Evolutionary conservation across 2,888 invertebrate species (phyloP), one percentile per base, ranked within the genome.

Genomic region (Leucoptera coffeella): DNA sequence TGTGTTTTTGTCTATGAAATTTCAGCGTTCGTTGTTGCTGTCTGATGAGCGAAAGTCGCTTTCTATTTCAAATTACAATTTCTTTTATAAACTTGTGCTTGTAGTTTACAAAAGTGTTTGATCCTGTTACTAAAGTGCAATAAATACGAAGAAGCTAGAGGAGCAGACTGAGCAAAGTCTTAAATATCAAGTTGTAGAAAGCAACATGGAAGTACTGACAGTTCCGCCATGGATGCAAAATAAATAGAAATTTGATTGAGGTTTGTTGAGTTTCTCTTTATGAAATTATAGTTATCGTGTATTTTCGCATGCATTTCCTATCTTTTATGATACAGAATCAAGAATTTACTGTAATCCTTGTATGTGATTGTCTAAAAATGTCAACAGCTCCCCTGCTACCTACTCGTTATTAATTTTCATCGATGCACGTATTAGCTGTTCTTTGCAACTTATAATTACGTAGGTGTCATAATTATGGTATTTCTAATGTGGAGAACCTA

Each of bases 181-280:
- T 7, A 7, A 17, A 17, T 17, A 7, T 7, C 17, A 17, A 17
- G 17, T 6, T 17, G 17, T 60, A 69, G 71, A 71, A 71, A 71
- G 71, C 71, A 72, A 71, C 71, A 72, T 72, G 71, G 71, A 69
- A 71, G 71, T 64, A 50, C 51, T 71, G 71, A 72, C 71, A 72
- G 71, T 72, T 72, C 71, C 71, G 71, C 71, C 71, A 72, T 72
- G 71, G 71, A 72, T 65, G 69, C 71, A 69, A 69, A 69, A 69
- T 69, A 71, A 72, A 72, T 72, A 71, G 59, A 62, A 62, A 65
- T 58, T 65, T 50, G 49, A 50, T n/a, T n/a, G n/a, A n/a, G n/a
- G n/a, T n/a, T n/a, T n/a, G n/a, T n/a, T n/a, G n/a, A n/a, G n/a
- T n/a, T n/a, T n/a, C n/a, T n/a, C n/a, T n/a, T n/a, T n/a, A n/a